Conservation (phyloP, 1,140 invertebrate genomes). For the Macrotrachela quadricornifera region DNA sequence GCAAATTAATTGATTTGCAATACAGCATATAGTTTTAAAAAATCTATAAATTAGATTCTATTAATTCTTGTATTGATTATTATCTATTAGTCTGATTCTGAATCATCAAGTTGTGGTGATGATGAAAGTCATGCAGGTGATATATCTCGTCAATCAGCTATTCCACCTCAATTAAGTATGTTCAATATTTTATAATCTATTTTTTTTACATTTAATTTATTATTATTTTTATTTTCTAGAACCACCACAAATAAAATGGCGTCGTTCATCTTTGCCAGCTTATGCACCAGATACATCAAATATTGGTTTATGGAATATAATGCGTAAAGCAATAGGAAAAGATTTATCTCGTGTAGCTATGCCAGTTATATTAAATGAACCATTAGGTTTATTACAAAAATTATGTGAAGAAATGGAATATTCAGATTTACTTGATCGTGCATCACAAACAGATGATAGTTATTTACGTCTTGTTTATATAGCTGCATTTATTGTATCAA, state of each 20-base stretch:
- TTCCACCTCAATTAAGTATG: too few relatives aligned
- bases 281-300: constrained; percentile 48
- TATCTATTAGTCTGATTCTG: too few relatives aligned
- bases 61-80: too few relatives aligned
- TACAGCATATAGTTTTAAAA: too few relatives aligned
- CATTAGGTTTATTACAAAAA: constrained; percentile 24
- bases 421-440: constrained; percentile 25
- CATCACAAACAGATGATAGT: constrained; percentile 20
- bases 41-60: too few relatives aligned
- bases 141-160: too few relatives aligned
- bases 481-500: constrained; percentile 33
- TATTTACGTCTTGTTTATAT: constrained; percentile 37
- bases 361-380: constrained; percentile 29
- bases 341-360: constrained; percentile 28
- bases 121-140: too few relatives aligned
- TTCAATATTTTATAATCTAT: too few relatives aligned
- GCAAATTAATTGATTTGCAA: too few relatives aligned
- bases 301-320: constrained; percentile 52
- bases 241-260: constrained; percentile 33
- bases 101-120: too few relatives aligned
- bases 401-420: constrained; percentile 31
- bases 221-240: too few relatives aligned
- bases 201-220: too few relatives aligned
- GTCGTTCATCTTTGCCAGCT: constrained; percentile 46
- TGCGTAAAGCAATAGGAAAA: constrained; percentile 55